These are phyloP conservation scores for Rhea americana DNA, from an alignment of 2,113 vertebrate genomes.

Conservation along the genomic window DNA sequence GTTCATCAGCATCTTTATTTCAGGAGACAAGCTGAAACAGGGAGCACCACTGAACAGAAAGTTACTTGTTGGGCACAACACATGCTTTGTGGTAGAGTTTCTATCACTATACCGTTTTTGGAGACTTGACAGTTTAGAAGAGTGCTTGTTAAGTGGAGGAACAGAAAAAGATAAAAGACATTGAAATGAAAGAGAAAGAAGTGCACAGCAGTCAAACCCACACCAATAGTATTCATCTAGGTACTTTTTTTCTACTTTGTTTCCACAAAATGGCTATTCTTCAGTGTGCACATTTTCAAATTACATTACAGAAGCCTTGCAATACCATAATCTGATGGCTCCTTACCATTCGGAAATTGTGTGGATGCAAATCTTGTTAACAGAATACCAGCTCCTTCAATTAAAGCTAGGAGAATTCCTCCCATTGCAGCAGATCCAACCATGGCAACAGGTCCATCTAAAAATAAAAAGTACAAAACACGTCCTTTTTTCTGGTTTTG, in stretches of 20 bases:
- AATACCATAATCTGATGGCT: background rate
- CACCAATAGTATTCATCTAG: too few relatives aligned
- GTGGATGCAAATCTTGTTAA: constrained; percentile 92
- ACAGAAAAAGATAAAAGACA: background rate
- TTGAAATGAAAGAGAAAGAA: background rate
- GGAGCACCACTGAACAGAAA: background rate
- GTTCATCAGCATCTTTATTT: too few relatives aligned
- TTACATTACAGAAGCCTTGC: background rate
- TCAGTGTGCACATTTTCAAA: background rate
- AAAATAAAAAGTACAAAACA: background rate
- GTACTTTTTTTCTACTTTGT: background rate
- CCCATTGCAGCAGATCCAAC: constrained; percentile 95
- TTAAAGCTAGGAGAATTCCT: constrained; percentile 92
- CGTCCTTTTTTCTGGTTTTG: background rate
- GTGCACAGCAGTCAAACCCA: background rate
- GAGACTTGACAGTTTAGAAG: background rate
- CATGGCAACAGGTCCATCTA: constrained; percentile 95
- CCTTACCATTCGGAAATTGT: constrained; percentile 91
- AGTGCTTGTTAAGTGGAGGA: background rate
- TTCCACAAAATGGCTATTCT: background rate
- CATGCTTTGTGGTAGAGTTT: background rate
- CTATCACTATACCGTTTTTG: background rate
- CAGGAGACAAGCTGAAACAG: background rate
- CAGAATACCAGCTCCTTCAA: constrained; percentile 94
- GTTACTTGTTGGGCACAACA: background rate